These are phyloP conservation scores for Xyrauchen texanus DNA, from an alignment of 2,113 vertebrate species.

Conservation along the genomic window DNA sequence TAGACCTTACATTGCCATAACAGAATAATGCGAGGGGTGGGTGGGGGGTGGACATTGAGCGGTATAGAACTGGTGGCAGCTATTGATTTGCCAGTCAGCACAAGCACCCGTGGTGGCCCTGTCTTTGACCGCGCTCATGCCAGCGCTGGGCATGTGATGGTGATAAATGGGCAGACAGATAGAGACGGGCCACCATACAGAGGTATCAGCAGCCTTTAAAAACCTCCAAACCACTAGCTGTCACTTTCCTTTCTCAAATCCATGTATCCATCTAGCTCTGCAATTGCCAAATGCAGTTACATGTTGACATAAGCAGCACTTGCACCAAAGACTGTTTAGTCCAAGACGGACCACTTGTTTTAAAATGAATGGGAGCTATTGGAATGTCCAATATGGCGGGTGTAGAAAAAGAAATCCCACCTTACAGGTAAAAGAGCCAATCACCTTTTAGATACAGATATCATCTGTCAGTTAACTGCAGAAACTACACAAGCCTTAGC, in stretches of 20 bases:
- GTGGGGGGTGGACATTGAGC: constrained; percentile 6
- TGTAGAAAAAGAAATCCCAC: too few species aligned
- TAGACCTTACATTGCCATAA: constrained; percentile 11
- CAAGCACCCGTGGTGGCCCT: constrained; percentile 34
- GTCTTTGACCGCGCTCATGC: constrained; percentile 27
- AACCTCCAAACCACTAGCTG: constrained; percentile 48
- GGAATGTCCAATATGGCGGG: too few species aligned
- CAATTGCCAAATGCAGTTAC: too few species aligned
- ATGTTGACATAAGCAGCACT: too few species aligned
- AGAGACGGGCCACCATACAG: constrained; percentile 34
- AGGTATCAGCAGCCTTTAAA: constrained; percentile 52
- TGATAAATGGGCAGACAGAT: constrained; percentile 32
- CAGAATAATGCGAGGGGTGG: background rate
- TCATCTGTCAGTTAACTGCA: too few species aligned
- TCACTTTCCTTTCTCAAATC: constrained; percentile 52
- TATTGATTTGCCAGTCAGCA: constrained; percentile 56
- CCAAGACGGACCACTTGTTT: too few species aligned
- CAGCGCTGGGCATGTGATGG: constrained; percentile 38
- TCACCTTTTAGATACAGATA: too few species aligned
- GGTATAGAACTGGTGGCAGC: constrained; percentile 20
- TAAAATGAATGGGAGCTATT: too few species aligned
- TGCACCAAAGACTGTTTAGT: too few species aligned
- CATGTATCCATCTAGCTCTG: too few species aligned
- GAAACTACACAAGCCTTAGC: too few species aligned
- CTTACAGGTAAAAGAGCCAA: too few species aligned